Evolutionary conservation across 1,140 invertebrate genomes (phyloP), one percentile per base, ranked within the genome.

Genomic region (Lepidurus apus): DNA sequence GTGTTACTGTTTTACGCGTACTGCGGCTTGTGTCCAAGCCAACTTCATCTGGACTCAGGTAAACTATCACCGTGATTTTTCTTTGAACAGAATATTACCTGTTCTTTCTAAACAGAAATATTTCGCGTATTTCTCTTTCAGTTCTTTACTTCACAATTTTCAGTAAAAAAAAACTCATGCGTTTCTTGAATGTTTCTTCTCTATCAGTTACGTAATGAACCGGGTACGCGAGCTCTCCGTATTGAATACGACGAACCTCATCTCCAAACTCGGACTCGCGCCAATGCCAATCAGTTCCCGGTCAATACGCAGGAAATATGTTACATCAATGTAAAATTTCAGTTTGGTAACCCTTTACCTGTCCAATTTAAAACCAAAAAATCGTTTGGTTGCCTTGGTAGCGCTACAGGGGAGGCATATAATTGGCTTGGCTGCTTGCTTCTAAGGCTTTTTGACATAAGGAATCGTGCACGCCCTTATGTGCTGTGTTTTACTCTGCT

Each of bases 1-100:
- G 79, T 96, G 95, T 84, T 97, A 95, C 86, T 97, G 95, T 85
- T 97, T 96, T 83, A 92, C 91, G 0, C 88, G 93, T 82, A 91
- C 91, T 10, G 88, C 89, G 0, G 85, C 89, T 47, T 97, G 95
- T 83, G 88, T 88, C 53, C 92, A 95, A 83, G 92, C 93, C 7
- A 88, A 89, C 24, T 90, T 93, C 53, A 90, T 91, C 17, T 93
- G 95, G 89, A 91, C 91, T 5, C 90, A 93, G 82, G 86, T 87
- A 84, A 79, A 78, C 65, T 47, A 24, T 10, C 74, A 44, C 24
- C 75, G 10, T 73, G 43, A 17, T 34, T 34, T 7, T 13, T 75
- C 24, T 75, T 11, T 13, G 74, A 6, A 13, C 17, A 5, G 11
- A 75, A 7, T 75, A 42, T 75, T 10, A 75, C n/a, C 21, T 65